Conservation (phyloP, 2,113 vertebrate species). For the Felis chaus region DNA sequence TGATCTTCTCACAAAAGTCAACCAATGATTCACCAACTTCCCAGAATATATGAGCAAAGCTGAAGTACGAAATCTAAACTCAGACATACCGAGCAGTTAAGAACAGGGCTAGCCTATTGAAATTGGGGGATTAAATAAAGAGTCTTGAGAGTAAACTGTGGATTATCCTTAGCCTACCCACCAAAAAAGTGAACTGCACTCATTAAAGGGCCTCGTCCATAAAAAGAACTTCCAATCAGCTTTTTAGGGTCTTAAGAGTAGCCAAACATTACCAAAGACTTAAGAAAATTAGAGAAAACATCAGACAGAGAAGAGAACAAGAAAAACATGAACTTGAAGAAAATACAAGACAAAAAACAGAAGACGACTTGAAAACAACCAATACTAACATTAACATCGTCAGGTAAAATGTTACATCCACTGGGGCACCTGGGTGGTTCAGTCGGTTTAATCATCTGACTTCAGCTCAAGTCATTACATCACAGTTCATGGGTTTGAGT, state of each 20-base stretch:
- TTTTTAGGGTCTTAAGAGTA: background rate
- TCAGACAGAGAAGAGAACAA: background rate
- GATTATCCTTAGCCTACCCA: background rate
- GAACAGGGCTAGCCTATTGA: background rate
- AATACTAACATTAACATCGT: background rate
- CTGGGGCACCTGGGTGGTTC: background rate
- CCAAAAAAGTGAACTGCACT: background rate
- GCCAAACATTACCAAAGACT: background rate
- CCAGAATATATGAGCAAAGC: background rate
- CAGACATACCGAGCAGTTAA: background rate
- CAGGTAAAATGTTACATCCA: conserved; percentile 19
- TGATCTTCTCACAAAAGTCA: background rate
- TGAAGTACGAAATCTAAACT: background rate
- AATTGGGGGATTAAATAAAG: background rate
- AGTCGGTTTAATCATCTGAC: too few species aligned
- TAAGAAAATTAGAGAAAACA: background rate
- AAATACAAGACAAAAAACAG: background rate
- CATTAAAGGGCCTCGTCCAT: background rate
- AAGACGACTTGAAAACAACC: conserved; percentile 10
- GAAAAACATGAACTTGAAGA: background rate
- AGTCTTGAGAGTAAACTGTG: background rate
- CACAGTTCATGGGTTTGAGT: too few species aligned
- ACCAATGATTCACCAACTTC: background rate
- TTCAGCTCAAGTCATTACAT: too few species aligned
- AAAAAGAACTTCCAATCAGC: background rate